phyloP scores from a whole-genome alignment of 2,113 vertebrate genomes.

The Bos indicus region DNA sequence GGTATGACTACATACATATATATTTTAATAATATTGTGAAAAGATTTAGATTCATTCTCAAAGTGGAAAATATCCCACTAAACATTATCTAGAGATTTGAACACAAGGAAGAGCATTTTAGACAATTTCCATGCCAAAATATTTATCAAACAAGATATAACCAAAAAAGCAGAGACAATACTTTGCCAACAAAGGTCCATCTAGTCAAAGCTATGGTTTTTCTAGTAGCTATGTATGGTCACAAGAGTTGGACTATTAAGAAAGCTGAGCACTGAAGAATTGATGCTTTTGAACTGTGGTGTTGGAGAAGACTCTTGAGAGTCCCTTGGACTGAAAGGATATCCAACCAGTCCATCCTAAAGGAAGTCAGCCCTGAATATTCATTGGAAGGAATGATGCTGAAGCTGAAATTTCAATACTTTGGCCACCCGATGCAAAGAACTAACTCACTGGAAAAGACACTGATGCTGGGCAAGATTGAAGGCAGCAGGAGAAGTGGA shows the following conservation, averaged over 20 bases:
- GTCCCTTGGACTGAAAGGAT: neutral
- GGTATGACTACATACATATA: neutral
- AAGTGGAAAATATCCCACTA: neutral
- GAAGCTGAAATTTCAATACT: neutral
- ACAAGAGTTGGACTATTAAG: neutral
- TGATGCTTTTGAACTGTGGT: neutral
- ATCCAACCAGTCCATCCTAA: neutral
- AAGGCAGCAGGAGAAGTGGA: neutral
- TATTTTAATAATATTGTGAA: neutral
- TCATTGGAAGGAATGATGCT: neutral
- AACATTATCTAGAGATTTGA: neutral
- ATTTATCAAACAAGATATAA: neutral
- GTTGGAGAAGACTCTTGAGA: neutral
- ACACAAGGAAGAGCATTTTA: neutral
- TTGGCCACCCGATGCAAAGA: neutral
- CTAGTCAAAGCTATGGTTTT: neutral
- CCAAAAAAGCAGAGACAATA: neutral
- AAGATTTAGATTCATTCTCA: neutral
- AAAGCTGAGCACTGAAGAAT: fast-evolving
- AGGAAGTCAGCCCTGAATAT: neutral
- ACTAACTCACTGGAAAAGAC: neutral
- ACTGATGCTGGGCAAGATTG: neutral
- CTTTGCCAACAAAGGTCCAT: neutral
- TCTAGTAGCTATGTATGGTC: neutral
- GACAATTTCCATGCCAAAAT: neutral